Evolutionary conservation across 2,888 invertebrate species (phyloP), one percentile per base, ranked within the genome.

Genomic region (Pyrrhia umbra): DNA sequence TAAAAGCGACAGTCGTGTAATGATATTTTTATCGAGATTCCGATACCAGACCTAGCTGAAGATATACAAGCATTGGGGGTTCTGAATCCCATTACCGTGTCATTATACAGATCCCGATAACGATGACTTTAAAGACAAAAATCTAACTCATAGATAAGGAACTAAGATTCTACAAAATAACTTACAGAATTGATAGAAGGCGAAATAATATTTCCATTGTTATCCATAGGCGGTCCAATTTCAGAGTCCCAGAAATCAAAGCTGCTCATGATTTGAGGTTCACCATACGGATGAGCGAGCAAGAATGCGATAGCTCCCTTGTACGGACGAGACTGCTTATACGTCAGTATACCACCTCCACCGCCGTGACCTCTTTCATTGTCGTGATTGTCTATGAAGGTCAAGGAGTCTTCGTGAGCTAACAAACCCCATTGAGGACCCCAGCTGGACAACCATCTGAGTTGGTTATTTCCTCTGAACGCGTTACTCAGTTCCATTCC

Each of bases 301-400:
- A 97, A 96, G 88, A 98, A 98, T 0, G 98, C 98, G 1, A 96
- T 96, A 0, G 98, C 98, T 95, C 95, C 95, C 75, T 96, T 97
- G 87, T 97, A 97, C n/a, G 95, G 92, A 66, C 95, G 96, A 0
- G 96, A 67, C 0, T 95, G 87, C 81, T 97, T 97, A 88, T 96
- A 96, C 0, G 96, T 97, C 13, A 97, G 90, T 15, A 96, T 91
- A 15, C 89, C 91, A 2, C 95, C 95, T 0, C 94, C 95, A 4
- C 94, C 95, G 0, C 95, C 96, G 61, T 96, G 96, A 4, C 96
- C 96, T 82, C 98, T 95, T 75, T 98, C 97, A 78, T 97, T 97
- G 86, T 98, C 98, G 83, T 98, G 98, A 89, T 98, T 98, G 82
- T 98, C 98, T 21, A 98, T 95, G 84, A 98, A 97, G 1, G 96